Base-by-base conservation (phyloP, 1,140 invertebrate genomes). In the Archivesica marissinica region DNA sequence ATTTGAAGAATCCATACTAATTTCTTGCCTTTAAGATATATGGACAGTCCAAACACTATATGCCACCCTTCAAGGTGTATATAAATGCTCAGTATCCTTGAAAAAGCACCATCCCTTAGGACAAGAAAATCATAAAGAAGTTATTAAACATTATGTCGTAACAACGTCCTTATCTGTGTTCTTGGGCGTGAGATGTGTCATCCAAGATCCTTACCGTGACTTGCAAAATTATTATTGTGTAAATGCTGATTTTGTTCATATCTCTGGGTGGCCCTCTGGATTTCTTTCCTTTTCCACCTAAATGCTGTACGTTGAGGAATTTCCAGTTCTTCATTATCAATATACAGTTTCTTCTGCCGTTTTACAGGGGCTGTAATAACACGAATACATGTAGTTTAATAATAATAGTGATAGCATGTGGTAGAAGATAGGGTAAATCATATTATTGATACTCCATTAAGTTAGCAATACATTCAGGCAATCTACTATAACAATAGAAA, bases 331-430 rank as follows among this genome's bases (percentile, higher is more conserved):
- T 59, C 25, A 59, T 59, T 23, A 59, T 7, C 23, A 17, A 59
- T 17, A 59, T 59, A 59, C 56, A 59, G 25, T 59, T 59, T 59
- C 56, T 59, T 59, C 56, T 59, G 56, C 25, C 56, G 56, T 59
- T 59, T 59, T 59, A 59, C 56, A 59, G 56, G 56, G 25, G 56
- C 56, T 59, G 56, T 59, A 28, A 59, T n/a, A n/a, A n/a, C n/a
- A n/a, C n/a, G n/a, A n/a, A n/a, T n/a, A n/a, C n/a, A n/a, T n/a
- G n/a, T n/a, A n/a, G n/a, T n/a, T n/a, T n/a, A n/a, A n/a, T n/a
- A n/a, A n/a, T n/a, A n/a, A n/a, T n/a, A n/a, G n/a, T n/a, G n/a
- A n/a, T n/a, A n/a, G n/a, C n/a, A n/a, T n/a, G n/a, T n/a, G n/a
- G n/a, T n/a, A n/a, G n/a, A n/a, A n/a, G n/a, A n/a, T n/a, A n/a